These are phyloP conservation scores for Alectoris magna DNA, from an alignment of 2,797 vertebrate genomes.

Conservation along the genomic window DNA sequence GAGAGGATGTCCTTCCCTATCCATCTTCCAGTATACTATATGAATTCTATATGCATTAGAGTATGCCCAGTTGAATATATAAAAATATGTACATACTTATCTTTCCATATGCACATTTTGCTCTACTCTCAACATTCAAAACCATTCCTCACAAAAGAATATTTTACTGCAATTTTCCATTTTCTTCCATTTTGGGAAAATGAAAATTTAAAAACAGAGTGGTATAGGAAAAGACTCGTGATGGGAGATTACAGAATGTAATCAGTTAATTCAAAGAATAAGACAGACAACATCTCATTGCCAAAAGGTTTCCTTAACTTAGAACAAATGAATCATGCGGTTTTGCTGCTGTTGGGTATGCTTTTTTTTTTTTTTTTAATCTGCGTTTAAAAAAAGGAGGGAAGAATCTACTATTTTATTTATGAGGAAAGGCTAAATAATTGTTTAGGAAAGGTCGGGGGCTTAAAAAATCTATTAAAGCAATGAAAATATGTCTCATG, in stretches of 20 bases:
- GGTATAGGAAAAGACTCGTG: neutral
- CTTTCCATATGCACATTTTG: neutral
- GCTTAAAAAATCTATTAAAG: neutral
- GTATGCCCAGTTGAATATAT: neutral
- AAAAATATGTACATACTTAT: neutral
- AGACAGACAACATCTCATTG: neutral
- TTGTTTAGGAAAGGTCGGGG: neutral
- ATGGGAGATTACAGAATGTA: neutral
- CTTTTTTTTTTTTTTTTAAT: neutral
- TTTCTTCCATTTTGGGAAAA: neutral
- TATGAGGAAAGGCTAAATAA: neutral
- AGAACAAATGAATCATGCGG: neutral
- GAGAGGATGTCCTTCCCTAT: neutral
- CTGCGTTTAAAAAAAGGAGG: neutral
- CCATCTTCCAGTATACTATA: neutral
- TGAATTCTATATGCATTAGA: neutral
- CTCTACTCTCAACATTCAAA: neutral
- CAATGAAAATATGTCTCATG: neutral
- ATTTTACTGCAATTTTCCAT: neutral
- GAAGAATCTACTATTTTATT: neutral
- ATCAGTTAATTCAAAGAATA: neutral
- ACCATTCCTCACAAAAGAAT: neutral
- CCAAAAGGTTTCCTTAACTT: neutral
- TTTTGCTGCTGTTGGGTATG: neutral
- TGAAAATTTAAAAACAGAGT: neutral